Evolutionary conservation across 1,140 invertebrate species (phyloP).

Genomic region (Paraescarpia echinospica): DNA sequence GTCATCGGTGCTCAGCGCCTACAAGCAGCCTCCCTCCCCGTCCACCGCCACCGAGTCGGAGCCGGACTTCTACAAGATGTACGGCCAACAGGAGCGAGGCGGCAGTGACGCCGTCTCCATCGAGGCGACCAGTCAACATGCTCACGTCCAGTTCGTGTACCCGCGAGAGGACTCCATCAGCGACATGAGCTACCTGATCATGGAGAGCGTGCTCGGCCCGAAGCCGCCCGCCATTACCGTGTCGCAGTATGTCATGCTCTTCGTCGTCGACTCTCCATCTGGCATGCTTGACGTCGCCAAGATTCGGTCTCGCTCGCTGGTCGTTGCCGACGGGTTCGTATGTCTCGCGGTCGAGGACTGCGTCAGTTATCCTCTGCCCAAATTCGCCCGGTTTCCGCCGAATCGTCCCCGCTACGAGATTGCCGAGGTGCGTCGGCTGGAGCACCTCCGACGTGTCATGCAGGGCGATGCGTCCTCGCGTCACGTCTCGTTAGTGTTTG

Average conservation of each 20-base stretch:
- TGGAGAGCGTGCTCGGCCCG: constrained; percentile 27
- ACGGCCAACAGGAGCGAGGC: constrained; percentile 42
- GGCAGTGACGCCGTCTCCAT: constrained; percentile 43
- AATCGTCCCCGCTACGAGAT: constrained; percentile 45
- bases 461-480: constrained; percentile 32
- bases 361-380: constrained; percentile 54
- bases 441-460: constrained; percentile 45
- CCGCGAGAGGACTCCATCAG: constrained; percentile 50
- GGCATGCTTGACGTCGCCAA: not conserved
- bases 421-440: constrained; percentile 43
- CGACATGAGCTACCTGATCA: constrained; percentile 49
- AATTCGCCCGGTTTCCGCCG: constrained; percentile 50
- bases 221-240: constrained; percentile 32
- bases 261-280: constrained; percentile 26
- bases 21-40: constrained; percentile 43
- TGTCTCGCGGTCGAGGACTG: constrained; percentile 48
- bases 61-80: constrained; percentile 50
- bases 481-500: constrained; percentile 41
- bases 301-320: constrained; percentile 39
- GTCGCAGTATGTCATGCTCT: constrained; percentile 39
- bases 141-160: constrained; percentile 41
- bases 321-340: constrained; percentile 48
- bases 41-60: constrained; percentile 38
- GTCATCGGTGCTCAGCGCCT: constrained; percentile 39
- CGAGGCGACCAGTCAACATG: not conserved